Evolutionary conservation across 2,888 invertebrate species (phyloP).

Genomic region (Lithophane socia): DNA sequence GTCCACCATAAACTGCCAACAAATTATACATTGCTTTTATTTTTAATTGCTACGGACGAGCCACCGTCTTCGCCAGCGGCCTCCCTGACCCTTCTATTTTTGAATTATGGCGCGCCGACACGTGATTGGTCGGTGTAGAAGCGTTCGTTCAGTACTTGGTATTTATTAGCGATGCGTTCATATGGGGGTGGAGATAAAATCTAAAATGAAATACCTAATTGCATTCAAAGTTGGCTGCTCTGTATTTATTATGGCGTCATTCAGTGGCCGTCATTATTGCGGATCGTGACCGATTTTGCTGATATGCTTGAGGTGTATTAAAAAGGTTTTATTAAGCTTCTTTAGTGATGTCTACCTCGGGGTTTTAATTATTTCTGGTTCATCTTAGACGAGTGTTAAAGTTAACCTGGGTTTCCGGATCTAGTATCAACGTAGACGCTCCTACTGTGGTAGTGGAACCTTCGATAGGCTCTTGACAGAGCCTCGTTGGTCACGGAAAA

Average conservation of each 20-base stretch:
- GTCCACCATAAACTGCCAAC: slow-evolving; percentile 86
- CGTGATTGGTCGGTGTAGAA: slow-evolving; percentile 84
- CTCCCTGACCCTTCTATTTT: slow-evolving; percentile 83
- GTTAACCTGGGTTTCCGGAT: background rate
- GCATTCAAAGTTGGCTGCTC: slow-evolving; percentile 58
- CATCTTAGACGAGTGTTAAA: background rate
- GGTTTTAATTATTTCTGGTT: background rate
- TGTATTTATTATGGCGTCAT: slow-evolving; percentile 60
- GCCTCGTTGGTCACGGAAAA: background rate
- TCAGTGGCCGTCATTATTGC: slow-evolving; percentile 56
- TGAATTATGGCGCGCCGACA: slow-evolving; percentile 87
- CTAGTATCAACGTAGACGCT: background rate
- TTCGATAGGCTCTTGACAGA: background rate
- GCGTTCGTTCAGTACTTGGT: slow-evolving; percentile 66
- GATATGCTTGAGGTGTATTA: slow-evolving; percentile 36
- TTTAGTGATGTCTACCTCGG: background rate
- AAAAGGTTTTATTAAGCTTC: slow-evolving; percentile 23
- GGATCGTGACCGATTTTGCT: slow-evolving; percentile 55
- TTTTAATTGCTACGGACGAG: slow-evolving; percentile 88
- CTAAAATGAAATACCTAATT: slow-evolving; percentile 72
- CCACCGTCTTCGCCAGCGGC: slow-evolving; percentile 88
- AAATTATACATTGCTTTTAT: slow-evolving; percentile 89
- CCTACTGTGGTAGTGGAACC: background rate
- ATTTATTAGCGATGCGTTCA: slow-evolving; percentile 74
- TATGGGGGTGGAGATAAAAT: slow-evolving; percentile 75